Evolutionary conservation across 2,797 vertebrate species (phyloP).

Genomic region (Lepilemur ruficaudatus): DNA sequence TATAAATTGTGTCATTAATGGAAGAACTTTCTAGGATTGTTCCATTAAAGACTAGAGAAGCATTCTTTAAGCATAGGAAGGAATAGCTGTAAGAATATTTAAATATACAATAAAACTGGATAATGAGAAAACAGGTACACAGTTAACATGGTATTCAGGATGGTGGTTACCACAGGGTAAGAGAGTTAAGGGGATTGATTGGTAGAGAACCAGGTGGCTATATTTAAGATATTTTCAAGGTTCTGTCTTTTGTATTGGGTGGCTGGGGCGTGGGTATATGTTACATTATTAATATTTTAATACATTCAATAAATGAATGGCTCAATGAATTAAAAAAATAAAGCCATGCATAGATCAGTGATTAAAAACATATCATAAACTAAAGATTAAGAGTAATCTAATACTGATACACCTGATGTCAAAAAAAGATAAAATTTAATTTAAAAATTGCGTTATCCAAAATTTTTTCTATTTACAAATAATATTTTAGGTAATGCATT

Average conservation of each 20-base stretch:
- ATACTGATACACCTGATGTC: not conserved
- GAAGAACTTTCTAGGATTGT: not conserved
- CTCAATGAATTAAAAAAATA: not conserved
- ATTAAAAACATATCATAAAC: not conserved
- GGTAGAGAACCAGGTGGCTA: not conserved
- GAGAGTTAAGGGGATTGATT: not conserved
- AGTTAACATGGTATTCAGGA: not conserved
- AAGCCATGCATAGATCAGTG: not conserved
- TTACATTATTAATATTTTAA: not conserved
- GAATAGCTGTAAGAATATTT: not conserved
- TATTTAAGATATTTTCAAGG: not conserved
- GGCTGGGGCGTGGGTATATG: not conserved
- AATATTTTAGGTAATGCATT: not conserved
- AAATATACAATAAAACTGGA: not conserved
- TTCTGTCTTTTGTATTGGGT: not conserved
- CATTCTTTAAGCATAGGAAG: not conserved
- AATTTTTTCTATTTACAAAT: not conserved
- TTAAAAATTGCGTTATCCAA: not conserved
- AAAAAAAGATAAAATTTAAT: not conserved
- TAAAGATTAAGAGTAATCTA: not conserved
- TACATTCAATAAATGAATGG: not conserved
- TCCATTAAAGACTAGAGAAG: not conserved
- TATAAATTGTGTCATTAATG: conserved; percentile 1
- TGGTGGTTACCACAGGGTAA: not conserved
- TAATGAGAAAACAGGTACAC: not conserved